Percentiles rank a stretch among this genome's conserved stretches.
These are phyloP conservation scores for Herpailurus yagouaroundi DNA, from an alignment of 2,113 vertebrate genomes.

Conservation along the genomic window DNA sequence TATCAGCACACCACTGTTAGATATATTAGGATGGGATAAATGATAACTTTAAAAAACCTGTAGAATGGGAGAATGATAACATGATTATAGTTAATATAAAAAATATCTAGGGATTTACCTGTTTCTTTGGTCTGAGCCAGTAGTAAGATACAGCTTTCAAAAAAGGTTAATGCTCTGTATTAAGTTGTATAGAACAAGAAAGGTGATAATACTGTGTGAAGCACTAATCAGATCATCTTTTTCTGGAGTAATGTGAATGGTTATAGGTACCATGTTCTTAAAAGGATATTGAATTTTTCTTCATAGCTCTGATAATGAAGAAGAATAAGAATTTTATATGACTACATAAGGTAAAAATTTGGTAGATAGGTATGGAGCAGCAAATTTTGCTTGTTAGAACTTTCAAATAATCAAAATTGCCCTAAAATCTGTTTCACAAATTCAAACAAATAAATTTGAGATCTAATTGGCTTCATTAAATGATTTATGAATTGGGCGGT, in stretches of 20 bases:
- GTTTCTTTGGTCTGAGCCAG: neutral
- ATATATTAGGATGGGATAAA: neutral
- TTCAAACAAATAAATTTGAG: too few relatives aligned
- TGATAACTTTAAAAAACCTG: neutral
- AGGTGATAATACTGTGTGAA: neutral
- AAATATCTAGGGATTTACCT: neutral
- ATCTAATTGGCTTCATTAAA: too few relatives aligned
- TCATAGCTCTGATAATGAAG: neutral
- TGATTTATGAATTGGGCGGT: too few relatives aligned
- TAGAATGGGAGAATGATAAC: neutral
- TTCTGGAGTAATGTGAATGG: neutral
- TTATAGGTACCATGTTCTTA: neutral
- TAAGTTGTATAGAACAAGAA: conserved; percentile 29
- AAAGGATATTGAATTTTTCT: neutral
- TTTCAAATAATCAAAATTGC: neutral
- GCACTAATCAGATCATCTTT: neutral
- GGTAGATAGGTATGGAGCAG: neutral
- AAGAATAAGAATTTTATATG: neutral
- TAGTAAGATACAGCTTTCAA: neutral
- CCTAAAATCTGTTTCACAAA: neutral
- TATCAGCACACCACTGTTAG: neutral
- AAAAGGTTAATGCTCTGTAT: neutral
- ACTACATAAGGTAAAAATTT: neutral
- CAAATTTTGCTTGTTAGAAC: neutral
- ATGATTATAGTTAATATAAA: neutral